Percentiles rank a stretch among this genome's conserved stretches.
phyloP scores from a whole-genome alignment of 2,888 invertebrate species.

The Dione juno region DNA sequence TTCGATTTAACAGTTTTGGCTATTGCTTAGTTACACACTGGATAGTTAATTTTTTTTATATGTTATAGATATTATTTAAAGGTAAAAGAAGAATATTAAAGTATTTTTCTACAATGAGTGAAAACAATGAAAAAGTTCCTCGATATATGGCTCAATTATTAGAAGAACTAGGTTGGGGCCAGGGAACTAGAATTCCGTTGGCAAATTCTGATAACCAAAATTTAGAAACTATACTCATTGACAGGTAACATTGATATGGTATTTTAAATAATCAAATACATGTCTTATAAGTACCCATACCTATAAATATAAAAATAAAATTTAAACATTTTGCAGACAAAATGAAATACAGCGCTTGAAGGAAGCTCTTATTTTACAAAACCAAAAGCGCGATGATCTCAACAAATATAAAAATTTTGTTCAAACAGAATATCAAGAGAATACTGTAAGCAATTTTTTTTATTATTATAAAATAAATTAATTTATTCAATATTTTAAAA shows the following conservation, averaged over 20 bases:
- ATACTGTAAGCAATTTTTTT: constrained; percentile 63
- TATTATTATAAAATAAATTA: background rate
- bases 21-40: constrained; percentile 18
- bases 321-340: constrained; percentile 62
- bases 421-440: constrained; percentile 76
- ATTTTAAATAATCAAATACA: background rate
- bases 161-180: constrained; percentile 88
- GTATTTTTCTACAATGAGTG: constrained; percentile 55
- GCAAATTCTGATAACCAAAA: constrained; percentile 88
- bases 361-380: constrained; percentile 66
- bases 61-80: background rate
- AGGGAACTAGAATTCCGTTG: constrained; percentile 90
- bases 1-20: constrained; percentile 35
- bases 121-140: constrained; percentile 57
- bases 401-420: constrained; percentile 74
- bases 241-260: constrained; percentile 57
- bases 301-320: no score
- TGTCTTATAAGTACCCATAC: no score
- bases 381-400: constrained; percentile 71
- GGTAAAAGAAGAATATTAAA: background rate
- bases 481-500: constrained; percentile 6
- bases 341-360: constrained; percentile 74
- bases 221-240: constrained; percentile 66
- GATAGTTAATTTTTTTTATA: background rate
- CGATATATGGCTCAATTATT: constrained; percentile 85